Base-by-base conservation (phyloP, 1,140 invertebrate genomes). In the Habropoda laboriosa region DNA sequence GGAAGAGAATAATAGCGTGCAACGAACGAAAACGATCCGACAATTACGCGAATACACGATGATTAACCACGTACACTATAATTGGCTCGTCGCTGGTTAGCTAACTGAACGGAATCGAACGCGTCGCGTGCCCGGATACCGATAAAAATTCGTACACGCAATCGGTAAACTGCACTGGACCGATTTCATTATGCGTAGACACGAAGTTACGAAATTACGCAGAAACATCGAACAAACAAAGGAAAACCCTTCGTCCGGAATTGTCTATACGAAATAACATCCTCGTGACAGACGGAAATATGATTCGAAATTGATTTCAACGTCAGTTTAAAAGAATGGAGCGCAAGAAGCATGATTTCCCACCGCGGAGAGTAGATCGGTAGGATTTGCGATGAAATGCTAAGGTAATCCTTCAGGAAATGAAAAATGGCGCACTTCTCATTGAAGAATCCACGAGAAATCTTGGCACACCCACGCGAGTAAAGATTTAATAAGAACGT, bases 81-180 rank as follows among this genome's bases (percentile, higher is more conserved):
- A 77, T 77, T 77, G 75, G 30, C 24, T 57, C 13, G 66, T 45
- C 66, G 49, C 40, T n/a, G 66, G 42, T 49, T 60, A 70, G 64
- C 60, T 77, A 77, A 58, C 42, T 7, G 18, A 27, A 12, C 16
- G 2, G 47, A 66, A 24, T 67, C 13, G 35, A 53, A 40, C 40
- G 38, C 30, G 21, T 45, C 21, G 18, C 27, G 21, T 13, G 40
- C 12, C 16, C 16, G 8, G 42, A 47, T 40, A 60, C 60, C 45
- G 66, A 60, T 61, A 71, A 70, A 51, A 60, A 71, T 58, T 68
- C 3, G 21, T 35, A n/a, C 18, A 57, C 30, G 32, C 49, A 40
- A 70, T 60, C 42, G 6, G 5, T n/a, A 38, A 60, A 60, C n/a
- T 35, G 12, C 35, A 16, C 18, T 21, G 8, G 3, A 10, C 2